phyloP scores from a whole-genome alignment of 2,113 vertebrate species.

The Hyaena hyaena region DNA sequence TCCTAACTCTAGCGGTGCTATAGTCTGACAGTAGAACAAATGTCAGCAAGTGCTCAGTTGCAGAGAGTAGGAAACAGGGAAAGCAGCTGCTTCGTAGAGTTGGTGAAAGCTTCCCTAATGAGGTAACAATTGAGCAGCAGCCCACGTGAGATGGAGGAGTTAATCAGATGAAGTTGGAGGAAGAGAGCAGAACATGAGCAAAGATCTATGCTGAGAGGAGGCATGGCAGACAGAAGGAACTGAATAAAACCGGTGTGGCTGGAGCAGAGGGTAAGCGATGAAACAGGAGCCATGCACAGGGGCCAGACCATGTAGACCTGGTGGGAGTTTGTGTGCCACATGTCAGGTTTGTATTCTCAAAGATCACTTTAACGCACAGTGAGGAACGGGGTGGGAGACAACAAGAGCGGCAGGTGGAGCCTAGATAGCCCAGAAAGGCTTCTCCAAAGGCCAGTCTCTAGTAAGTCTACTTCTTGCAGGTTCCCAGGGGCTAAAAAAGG shows the following conservation, averaged over 20 bases:
- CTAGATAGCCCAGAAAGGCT: neutral
- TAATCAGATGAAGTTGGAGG: neutral
- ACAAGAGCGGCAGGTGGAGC: neutral
- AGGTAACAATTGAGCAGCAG: neutral
- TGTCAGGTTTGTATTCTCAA: neutral
- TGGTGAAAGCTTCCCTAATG: neutral
- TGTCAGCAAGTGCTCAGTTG: neutral
- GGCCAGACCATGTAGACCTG: neutral
- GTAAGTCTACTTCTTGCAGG: neutral
- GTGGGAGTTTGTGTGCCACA: neutral
- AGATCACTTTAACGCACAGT: neutral
- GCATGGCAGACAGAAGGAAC: neutral
- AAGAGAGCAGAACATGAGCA: neutral
- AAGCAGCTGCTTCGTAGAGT: neutral
- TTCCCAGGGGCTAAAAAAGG: neutral
- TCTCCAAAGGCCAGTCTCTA: neutral
- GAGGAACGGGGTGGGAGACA: neutral
- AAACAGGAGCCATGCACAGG: rapidly evolving
- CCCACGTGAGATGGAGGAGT: neutral
- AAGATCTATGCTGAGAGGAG: neutral
- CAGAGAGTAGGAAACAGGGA: neutral
- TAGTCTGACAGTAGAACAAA: neutral
- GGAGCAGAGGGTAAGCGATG: neutral
- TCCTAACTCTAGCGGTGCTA: neutral
- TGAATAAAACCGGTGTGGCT: neutral